phyloP scores from a whole-genome alignment of 2,113 vertebrate genomes.

The Anolis sagrei region DNA sequence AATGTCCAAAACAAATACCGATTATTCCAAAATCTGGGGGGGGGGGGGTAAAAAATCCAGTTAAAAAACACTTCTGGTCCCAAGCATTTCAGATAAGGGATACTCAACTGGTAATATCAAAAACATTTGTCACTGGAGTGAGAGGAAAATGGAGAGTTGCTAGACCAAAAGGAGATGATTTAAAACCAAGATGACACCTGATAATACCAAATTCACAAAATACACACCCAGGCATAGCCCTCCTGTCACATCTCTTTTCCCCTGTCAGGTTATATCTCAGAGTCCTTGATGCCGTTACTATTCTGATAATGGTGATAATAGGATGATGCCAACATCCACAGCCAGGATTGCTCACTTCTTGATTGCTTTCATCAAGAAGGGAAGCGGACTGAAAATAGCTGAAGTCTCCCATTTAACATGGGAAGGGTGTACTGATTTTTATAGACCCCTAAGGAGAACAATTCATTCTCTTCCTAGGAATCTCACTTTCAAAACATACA shows the following conservation, averaged over 20 bases:
- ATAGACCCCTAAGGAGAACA: slow-evolving; percentile 12
- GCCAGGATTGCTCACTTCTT: slow-evolving; percentile 38
- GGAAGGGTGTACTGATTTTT: slow-evolving; percentile 31
- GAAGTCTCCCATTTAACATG: slow-evolving; percentile 47
- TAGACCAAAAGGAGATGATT: not conserved
- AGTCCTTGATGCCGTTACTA: accelerated
- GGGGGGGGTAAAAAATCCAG: too few species aligned
- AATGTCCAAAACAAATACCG: too few species aligned
- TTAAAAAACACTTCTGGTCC: too few species aligned
- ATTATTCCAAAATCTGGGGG: too few species aligned
- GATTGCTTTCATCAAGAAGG: slow-evolving; percentile 30
- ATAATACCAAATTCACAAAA: not conserved
- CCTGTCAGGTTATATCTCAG: slow-evolving; percentile 17
- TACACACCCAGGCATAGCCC: accelerated
- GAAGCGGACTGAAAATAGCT: slow-evolving; percentile 39
- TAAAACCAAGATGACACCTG: not conserved
- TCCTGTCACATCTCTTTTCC: not conserved
- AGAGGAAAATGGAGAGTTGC: not conserved
- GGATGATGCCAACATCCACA: slow-evolving; percentile 47
- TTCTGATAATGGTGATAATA: slow-evolving; percentile 47
- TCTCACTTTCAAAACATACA: not conserved
- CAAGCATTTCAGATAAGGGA: too few species aligned
- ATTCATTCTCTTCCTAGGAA: slow-evolving; percentile 40
- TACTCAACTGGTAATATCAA: not conserved
- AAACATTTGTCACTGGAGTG: not conserved